phyloP scores from a whole-genome alignment of 2,797 vertebrate genomes.

The Lepus townsendii region DNA sequence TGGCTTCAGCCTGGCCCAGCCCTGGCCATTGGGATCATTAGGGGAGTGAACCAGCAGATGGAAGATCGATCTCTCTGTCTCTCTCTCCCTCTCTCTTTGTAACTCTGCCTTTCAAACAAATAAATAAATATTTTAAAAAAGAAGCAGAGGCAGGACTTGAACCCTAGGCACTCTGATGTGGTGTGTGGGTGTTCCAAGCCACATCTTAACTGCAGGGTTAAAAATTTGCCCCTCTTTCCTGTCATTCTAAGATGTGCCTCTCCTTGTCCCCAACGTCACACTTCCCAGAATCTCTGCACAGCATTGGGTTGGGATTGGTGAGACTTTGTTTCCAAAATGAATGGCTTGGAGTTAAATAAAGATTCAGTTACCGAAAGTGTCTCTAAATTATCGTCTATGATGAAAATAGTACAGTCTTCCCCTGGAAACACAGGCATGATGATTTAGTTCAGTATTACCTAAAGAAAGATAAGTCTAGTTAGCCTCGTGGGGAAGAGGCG shows the following conservation, averaged over 20 bases:
- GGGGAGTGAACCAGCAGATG: too few species aligned
- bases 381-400: not conserved
- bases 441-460: not conserved
- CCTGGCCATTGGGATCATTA: too few species aligned
- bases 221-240: not conserved
- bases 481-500: not conserved
- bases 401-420: not conserved
- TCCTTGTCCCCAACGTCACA: not conserved
- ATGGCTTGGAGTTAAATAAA: not conserved
- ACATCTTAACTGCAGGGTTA: too few species aligned
- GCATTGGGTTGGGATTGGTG: not conserved
- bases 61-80: too few species aligned
- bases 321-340: not conserved
- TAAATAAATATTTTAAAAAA: too few species aligned
- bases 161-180: too few species aligned
- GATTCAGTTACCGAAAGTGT: not conserved
- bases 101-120: too few species aligned
- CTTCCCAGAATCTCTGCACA: not conserved
- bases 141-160: too few species aligned
- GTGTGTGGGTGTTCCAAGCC: too few species aligned
- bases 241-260: not conserved
- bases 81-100: too few species aligned
- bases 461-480: constrained; percentile 6
- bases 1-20: too few species aligned
- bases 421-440: not conserved